Evolutionary conservation across 1,140 invertebrate species (phyloP).

Genomic region (Potamilus streckersoni): DNA sequence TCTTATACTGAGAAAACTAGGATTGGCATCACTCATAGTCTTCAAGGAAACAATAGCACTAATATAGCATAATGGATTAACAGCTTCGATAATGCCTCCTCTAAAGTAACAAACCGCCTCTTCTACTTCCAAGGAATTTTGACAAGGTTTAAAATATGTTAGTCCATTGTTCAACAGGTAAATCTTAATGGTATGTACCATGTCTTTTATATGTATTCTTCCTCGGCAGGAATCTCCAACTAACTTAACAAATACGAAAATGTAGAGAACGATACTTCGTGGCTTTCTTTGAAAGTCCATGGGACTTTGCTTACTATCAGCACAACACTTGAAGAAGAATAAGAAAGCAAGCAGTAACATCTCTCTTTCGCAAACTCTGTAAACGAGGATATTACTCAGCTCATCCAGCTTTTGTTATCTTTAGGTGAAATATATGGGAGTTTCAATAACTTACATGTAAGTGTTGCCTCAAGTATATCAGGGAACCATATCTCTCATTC

Average conservation of each 20-base stretch:
- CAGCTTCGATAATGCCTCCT: too few species aligned
- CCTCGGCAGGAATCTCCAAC: too few species aligned
- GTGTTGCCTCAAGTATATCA: conserved; percentile 17
- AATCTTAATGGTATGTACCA: too few species aligned
- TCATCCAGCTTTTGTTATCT: conserved; percentile 21
- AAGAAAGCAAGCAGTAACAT: neutral
- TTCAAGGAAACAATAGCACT: conserved; percentile 10
- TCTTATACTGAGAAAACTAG: conserved; percentile 28
- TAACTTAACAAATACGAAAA: too few species aligned
- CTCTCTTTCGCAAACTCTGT: neutral
- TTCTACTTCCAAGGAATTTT: too few species aligned
- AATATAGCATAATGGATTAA: neutral
- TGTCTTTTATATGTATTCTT: too few species aligned
- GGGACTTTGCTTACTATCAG: conserved; percentile 5
- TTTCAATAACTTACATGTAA: conserved; percentile 6
- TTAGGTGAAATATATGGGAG: conserved; percentile 21
- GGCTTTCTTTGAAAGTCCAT: conserved; percentile 1
- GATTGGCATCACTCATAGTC: conserved; percentile 29
- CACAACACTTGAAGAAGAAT: neutral
- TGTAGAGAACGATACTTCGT: too few species aligned
- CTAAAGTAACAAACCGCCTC: too few species aligned
- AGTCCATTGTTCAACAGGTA: too few species aligned
- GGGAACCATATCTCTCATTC: conserved; percentile 16
- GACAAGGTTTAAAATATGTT: too few species aligned
- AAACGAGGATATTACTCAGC: conserved; percentile 8